These are phyloP conservation scores for Galleria mellonella DNA, from an alignment of 1,140 invertebrate species.

Conservation along the genomic window DNA sequence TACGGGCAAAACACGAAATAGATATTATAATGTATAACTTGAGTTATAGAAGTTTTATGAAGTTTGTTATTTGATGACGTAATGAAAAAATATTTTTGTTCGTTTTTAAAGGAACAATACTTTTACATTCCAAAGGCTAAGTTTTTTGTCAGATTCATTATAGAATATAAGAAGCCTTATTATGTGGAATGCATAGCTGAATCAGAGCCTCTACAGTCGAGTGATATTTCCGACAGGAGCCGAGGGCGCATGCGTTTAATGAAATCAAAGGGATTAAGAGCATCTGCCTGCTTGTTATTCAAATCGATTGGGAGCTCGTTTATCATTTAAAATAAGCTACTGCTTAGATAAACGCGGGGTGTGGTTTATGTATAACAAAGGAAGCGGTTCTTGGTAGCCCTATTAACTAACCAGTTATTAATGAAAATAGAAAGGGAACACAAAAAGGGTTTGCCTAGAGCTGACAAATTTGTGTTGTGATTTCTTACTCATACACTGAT, in stretches of 20 bases:
- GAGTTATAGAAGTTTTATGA: too few species aligned
- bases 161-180: conserved; percentile 23
- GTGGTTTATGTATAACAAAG: conserved; percentile 64
- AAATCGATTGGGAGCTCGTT: conserved; percentile 71
- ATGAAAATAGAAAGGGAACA: conserved; percentile 28
- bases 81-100: too few species aligned
- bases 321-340: conserved; percentile 73
- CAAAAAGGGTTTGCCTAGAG: neutral
- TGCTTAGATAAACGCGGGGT: conserved; percentile 68
- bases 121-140: too few species aligned
- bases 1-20: too few species aligned
- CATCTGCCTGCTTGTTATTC: conserved; percentile 74
- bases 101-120: too few species aligned
- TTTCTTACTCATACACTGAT: too few species aligned
- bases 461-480: conserved; percentile 3
- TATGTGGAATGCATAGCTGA: conserved; percentile 46
- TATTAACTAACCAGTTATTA: conserved; percentile 65
- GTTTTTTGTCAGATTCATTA: conserved; percentile 1
- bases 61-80: too few species aligned
- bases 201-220: conserved; percentile 49
- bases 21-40: too few species aligned
- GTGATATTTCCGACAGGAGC: conserved; percentile 72
- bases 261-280: conserved; percentile 73
- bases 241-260: conserved; percentile 70
- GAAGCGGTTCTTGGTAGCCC: conserved; percentile 51